Evolutionary conservation across 2,797 vertebrate species (phyloP).

Genomic region (Typhlichthys eigenmanni): DNA sequence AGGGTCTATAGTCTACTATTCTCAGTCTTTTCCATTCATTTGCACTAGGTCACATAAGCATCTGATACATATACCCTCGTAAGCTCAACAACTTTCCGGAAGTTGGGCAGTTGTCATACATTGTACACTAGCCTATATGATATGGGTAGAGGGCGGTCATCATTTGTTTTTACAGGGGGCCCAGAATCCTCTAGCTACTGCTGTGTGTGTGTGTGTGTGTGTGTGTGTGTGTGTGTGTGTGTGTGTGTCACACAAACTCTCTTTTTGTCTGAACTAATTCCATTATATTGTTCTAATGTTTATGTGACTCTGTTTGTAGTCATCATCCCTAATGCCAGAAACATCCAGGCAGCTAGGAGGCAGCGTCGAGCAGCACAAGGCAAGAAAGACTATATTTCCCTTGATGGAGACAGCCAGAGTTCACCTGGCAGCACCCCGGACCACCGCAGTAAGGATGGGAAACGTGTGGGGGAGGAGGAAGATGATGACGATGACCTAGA

Average conservation of each 20-base stretch:
- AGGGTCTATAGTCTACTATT: no score
- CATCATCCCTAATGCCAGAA: slow-evolving; percentile 74
- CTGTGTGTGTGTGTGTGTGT: slow-evolving; percentile 41
- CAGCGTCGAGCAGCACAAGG: slow-evolving; percentile 73
- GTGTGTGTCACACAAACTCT: not conserved
- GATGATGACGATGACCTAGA: slow-evolving; percentile 80
- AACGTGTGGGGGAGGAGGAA: slow-evolving; percentile 68
- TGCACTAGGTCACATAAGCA: no score
- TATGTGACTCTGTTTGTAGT: slow-evolving; percentile 60
- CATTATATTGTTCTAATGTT: slow-evolving; percentile 3
- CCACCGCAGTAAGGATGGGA: slow-evolving; percentile 64
- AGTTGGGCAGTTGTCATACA: no score
- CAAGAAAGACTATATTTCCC: slow-evolving; percentile 81
- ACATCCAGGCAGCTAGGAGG: slow-evolving; percentile 77
- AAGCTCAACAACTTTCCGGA: no score
- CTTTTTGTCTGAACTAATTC: not conserved
- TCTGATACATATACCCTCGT: no score
- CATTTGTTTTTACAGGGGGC: no score
- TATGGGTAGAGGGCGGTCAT: no score
- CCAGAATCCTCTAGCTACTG: not conserved
- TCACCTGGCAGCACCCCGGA: slow-evolving; percentile 64
- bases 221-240: not conserved
- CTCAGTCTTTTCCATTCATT: no score
- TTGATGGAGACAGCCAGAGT: slow-evolving; percentile 64
- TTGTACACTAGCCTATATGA: no score